Percentiles rank a stretch among this genome's conserved stretches.
These are phyloP conservation scores for Pseudocheirus occidentalis DNA, from an alignment of 2,797 vertebrate species.

Conservation along the genomic window DNA sequence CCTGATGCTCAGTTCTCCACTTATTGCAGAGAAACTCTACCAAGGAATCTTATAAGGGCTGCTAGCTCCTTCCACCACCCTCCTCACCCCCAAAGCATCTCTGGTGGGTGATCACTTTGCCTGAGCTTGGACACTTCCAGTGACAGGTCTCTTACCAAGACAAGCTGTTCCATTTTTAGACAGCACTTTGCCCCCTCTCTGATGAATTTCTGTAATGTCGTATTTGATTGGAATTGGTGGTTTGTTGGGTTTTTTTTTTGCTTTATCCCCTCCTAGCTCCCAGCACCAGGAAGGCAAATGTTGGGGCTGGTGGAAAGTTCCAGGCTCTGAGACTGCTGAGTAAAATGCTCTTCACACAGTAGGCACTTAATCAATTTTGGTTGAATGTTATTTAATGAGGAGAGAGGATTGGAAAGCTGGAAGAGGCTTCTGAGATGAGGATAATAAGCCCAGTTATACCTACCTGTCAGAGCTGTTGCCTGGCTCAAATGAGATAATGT, in stretches of 20 bases:
- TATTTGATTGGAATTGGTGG: background rate
- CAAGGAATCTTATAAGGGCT: background rate
- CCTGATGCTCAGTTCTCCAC: background rate
- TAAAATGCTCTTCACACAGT: constrained; percentile 2
- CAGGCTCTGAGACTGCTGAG: background rate
- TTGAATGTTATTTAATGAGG: background rate
- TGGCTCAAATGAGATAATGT: background rate
- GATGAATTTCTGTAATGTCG: background rate
- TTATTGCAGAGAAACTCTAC: background rate
- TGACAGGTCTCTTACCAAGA: background rate
- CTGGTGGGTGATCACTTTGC: background rate
- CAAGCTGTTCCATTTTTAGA: background rate
- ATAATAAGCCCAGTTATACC: background rate
- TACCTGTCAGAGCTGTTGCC: background rate
- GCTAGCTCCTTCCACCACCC: background rate
- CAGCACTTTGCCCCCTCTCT: background rate
- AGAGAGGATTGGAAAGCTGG: background rate
- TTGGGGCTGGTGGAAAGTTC: background rate
- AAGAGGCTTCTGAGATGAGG: background rate
- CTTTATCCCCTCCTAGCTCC: background rate
- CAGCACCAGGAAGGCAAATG: background rate
- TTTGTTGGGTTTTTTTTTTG: background rate
- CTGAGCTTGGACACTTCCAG: background rate
- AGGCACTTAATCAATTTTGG: background rate
- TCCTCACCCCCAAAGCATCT: background rate